Evolutionary conservation across 37 sponge, comb jelly and placozoan genomes (phyloP), one percentile per base, ranked within the genome.

Genomic region (Cladorhizidae sp.): DNA sequence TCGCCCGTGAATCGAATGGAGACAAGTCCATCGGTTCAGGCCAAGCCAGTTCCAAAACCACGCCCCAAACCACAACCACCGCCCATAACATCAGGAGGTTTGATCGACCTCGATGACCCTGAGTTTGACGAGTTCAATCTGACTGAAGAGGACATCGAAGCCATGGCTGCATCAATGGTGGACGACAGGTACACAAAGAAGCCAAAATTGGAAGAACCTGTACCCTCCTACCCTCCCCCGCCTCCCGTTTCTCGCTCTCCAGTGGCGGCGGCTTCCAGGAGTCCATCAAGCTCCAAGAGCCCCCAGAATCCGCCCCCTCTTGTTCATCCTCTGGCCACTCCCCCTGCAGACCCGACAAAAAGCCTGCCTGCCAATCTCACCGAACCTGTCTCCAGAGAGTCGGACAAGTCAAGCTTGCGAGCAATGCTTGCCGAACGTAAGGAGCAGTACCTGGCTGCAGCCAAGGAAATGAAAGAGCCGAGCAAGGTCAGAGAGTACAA

Each of bases 61-160:
- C 54, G 35, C 37, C 61, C 86, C 18, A 69, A 22, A 31, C 42
- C 74, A 33, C 72, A 20, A 2, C 77, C 77, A 43, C 77, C 69
- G 17, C 80, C 80, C 1, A 58, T 59, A 25, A 42, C 45, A 1
- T 70, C 82, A 22, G 72, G 50, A 22, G 79, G 84, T 5, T 9
- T 74, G 15, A 89, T 89, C 40, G 76, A 84, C 54, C 57, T 89
- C 18, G 85, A 89, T 43, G 83, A 73, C 28, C 80, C 80, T 5
- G 85, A 83, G 36, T 84, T 84, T 75, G 85, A 84, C 28, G 90
- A 89, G 65, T 89, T 89, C 54, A 83, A 83, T 26, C 9, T 89
- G 35, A 57, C 70, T 69, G 90, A 89, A 26, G 85, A 74, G 59
- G 90, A 89, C 37, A 14, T 89, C 6, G 90, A 72, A 15, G 41